These are phyloP conservation scores for Cerceris rybyensis DNA, from an alignment of 2,888 invertebrate genomes.

Conservation along the genomic window DNA sequence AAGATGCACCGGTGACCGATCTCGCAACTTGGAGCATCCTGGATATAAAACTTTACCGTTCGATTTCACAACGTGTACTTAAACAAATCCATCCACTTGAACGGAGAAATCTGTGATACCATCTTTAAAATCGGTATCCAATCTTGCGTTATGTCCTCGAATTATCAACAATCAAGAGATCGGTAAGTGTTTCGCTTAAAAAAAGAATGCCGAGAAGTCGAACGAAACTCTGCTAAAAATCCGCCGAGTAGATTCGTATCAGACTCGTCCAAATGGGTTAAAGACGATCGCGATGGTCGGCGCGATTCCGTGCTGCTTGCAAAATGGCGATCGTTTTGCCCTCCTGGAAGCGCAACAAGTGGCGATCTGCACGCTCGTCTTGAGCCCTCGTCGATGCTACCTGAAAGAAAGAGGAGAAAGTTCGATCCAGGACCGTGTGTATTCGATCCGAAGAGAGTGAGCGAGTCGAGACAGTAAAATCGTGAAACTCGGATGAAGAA, in stretches of 20 bases:
- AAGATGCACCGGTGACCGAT: conserved; percentile 8
- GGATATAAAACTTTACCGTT: background rate
- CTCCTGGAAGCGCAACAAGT: conserved; percentile 70
- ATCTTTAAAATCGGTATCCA: too few species aligned
- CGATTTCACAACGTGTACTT: too few species aligned
- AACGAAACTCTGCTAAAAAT: conserved; percentile 22
- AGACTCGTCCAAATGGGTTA: conserved; percentile 69
- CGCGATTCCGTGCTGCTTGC: conserved; percentile 63
- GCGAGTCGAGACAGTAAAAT: background rate
- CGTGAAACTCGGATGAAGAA: background rate
- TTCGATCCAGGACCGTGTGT: conserved; percentile 50
- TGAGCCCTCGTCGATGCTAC: conserved; percentile 56
- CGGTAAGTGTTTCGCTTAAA: background rate
- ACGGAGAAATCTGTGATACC: background rate
- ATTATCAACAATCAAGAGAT: too few species aligned
- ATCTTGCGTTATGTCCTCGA: conserved; percentile 30
- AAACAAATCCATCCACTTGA: too few species aligned
- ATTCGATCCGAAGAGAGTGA: conserved; percentile 23
- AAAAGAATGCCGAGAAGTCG: conserved; percentile 31
- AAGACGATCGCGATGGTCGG: conserved; percentile 58
- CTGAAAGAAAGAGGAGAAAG: conserved; percentile 27
- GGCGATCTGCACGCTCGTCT: conserved; percentile 48
- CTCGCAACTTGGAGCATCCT: conserved; percentile 15
- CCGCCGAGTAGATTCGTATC: conserved; percentile 3
- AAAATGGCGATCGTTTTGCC: conserved; percentile 69